A percentile compares a stretch with the other conserved stretches of the same genome.
Conservation (phyloP, 1,140 invertebrate genomes). For the Daktulosphaira vitifoliae region DNA sequence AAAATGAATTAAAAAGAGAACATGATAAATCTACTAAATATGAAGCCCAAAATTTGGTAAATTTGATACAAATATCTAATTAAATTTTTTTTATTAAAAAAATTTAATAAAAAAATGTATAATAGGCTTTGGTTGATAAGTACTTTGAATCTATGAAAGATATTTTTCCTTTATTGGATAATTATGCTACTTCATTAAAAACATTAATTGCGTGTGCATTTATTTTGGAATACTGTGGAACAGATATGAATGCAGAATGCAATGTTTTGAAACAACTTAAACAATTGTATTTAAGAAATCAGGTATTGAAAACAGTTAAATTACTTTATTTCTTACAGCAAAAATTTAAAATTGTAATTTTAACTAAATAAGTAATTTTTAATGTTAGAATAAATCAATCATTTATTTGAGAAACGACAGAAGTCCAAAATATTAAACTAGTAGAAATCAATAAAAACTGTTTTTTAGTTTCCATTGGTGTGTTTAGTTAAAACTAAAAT, state of each 20-base stretch:
- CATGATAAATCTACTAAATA: not conserved
- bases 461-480: too few relatives aligned
- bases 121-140: not conserved
- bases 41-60: not conserved
- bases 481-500: too few relatives aligned
- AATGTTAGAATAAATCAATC: too few relatives aligned
- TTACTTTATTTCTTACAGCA: too few relatives aligned
- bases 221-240: not conserved
- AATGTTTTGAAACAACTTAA: constrained; percentile 1
- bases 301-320: too few relatives aligned
- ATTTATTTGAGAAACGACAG: too few relatives aligned
- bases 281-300: not conserved
- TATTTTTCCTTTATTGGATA: not conserved
- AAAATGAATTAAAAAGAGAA: constrained; percentile 7
- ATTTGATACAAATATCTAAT: not conserved
- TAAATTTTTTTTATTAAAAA: too few relatives aligned
- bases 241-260: not conserved
- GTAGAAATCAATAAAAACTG: too few relatives aligned
- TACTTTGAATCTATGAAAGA: constrained; percentile 4
- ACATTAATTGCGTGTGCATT: not conserved
- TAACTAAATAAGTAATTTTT: too few relatives aligned
- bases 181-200: not conserved
- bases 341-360: too few relatives aligned
- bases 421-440: too few relatives aligned
- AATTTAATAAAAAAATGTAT: too few relatives aligned